phyloP scores from a whole-genome alignment of 2,888 invertebrate species.

The Ectropis crepuscularia region DNA sequence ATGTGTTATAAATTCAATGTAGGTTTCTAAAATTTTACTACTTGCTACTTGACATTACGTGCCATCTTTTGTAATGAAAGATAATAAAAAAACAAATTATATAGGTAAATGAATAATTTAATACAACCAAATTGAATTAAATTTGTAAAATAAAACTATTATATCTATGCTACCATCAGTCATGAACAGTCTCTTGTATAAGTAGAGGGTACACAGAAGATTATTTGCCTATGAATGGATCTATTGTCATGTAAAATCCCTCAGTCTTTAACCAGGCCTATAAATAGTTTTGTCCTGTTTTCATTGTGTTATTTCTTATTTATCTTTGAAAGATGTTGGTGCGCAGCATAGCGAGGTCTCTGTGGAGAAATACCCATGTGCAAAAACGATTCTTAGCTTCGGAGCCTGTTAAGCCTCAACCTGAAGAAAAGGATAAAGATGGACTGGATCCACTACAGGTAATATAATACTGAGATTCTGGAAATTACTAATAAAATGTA shows the following conservation, averaged over 20 bases:
- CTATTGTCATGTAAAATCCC: slow-evolving; percentile 5
- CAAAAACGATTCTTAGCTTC: slow-evolving; percentile 70
- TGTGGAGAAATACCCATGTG: slow-evolving; percentile 65
- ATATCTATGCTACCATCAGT: background rate
- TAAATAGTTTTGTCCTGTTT: background rate
- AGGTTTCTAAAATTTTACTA: too few relatives aligned
- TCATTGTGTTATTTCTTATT: slow-evolving; percentile 23
- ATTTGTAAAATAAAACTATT: too few relatives aligned
- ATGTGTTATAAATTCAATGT: too few relatives aligned
- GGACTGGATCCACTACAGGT: slow-evolving; percentile 71
- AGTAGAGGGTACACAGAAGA: background rate
- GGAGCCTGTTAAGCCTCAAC: slow-evolving; percentile 64
- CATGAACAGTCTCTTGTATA: background rate
- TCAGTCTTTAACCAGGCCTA: background rate
- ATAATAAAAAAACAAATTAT: too few relatives aligned
- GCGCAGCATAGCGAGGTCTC: slow-evolving; percentile 61
- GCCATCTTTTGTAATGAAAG: too few relatives aligned
- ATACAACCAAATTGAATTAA: too few relatives aligned
- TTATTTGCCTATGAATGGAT: slow-evolving; percentile 10
- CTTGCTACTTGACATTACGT: too few relatives aligned
- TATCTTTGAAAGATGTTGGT: slow-evolving; percentile 68
- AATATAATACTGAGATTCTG: slow-evolving; percentile 17
- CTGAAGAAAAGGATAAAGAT: slow-evolving; percentile 61
- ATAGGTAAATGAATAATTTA: too few relatives aligned
- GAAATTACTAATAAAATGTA: background rate